Percentiles rank a stretch among this genome's conserved stretches.
phyloP scores from a whole-genome alignment of 2,888 invertebrate species.

The Epistrophe grossulariae region DNA sequence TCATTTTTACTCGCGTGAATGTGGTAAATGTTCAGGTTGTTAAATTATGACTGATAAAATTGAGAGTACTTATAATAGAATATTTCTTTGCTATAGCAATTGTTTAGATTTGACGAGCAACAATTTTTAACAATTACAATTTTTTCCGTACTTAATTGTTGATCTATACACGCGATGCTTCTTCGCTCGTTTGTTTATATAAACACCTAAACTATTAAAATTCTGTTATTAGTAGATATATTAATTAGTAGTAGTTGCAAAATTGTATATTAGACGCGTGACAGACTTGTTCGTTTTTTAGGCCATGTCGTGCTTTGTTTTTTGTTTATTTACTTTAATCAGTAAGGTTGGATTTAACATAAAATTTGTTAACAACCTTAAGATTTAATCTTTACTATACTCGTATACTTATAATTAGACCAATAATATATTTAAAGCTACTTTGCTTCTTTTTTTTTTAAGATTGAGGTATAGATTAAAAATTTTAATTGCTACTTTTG shows the following conservation, averaged over 20 bases:
- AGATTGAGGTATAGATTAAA: not conserved
- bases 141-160: not conserved
- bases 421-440: too few species aligned
- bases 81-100: too few species aligned
- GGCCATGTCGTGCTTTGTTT: too few species aligned
- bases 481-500: not conserved
- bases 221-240: not conserved
- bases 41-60: too few species aligned
- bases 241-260: not conserved
- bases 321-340: not conserved
- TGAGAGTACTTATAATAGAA: too few species aligned
- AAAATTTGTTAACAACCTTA: not conserved
- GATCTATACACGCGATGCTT: not conserved
- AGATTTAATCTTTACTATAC: too few species aligned
- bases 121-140: not conserved
- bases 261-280: not conserved
- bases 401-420: too few species aligned
- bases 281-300: not conserved
- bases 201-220: not conserved
- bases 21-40: too few species aligned
- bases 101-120: not conserved
- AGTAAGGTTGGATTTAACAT: not conserved
- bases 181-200: not conserved
- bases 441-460: not conserved
- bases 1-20: too few species aligned